Evolutionary conservation across 2,888 invertebrate species (phyloP).

Genomic region (Pachliopta kotzebuea): DNA sequence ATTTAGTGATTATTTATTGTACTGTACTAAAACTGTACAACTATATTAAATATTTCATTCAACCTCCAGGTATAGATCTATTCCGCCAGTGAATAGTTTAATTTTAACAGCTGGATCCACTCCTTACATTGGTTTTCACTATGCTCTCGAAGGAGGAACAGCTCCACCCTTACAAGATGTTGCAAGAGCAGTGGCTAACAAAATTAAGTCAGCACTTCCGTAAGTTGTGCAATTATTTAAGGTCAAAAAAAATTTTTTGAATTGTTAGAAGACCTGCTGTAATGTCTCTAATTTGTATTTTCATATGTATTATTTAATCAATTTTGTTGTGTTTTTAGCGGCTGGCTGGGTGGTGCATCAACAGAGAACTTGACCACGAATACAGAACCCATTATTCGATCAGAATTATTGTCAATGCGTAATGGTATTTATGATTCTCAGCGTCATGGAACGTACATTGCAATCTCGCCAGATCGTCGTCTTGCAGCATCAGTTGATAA

Average conservation of each 20-base stretch:
- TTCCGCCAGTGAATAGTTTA: conserved; percentile 88
- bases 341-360: conserved; percentile 67
- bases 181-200: conserved; percentile 94
- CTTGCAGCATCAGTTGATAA: conserved; percentile 92
- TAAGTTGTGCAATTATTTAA: neutral
- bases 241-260: too few relatives aligned
- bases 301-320: neutral
- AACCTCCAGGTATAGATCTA: conserved; percentile 81
- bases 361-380: conserved; percentile 48
- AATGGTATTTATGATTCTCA: conserved; percentile 90
- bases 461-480: conserved; percentile 88
- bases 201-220: conserved; percentile 90
- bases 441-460: conserved; percentile 85
- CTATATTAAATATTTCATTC: neutral
- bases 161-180: conserved; percentile 92
- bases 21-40: too few relatives aligned
- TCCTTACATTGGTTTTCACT: conserved; percentile 94
- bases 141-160: conserved; percentile 91
- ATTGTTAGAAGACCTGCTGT: too few relatives aligned
- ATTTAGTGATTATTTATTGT: too few relatives aligned
- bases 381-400: conserved; percentile 79
- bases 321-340: conserved; percentile 46
- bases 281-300: neutral
- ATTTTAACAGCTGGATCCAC: conserved; percentile 89
- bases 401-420: conserved; percentile 88